Conservation (phyloP, 1,140 invertebrate species). For the Andricus grossulariae region DNA sequence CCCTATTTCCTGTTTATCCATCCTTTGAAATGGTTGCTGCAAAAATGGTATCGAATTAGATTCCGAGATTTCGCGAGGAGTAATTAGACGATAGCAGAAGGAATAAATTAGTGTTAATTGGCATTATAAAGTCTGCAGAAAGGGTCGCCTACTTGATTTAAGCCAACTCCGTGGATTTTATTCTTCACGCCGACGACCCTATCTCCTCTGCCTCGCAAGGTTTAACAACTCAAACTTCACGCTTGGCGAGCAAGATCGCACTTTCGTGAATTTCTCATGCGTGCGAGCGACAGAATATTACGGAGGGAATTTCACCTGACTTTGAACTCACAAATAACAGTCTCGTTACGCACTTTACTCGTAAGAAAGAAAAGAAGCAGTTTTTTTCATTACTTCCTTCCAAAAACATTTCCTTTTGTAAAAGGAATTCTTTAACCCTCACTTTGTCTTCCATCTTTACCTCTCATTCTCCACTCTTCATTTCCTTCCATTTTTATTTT, state of each 20-base stretch:
- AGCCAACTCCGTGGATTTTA: neutral
- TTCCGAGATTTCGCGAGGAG: conserved; percentile 9
- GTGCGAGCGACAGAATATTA: conserved; percentile 1
- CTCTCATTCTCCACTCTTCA: no score
- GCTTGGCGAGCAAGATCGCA: conserved; percentile 31
- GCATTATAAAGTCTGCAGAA: conserved; percentile 24
- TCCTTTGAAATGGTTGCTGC: neutral
- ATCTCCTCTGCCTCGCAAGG: conserved; percentile 21
- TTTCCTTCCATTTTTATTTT: no score
- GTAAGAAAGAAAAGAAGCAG: neutral
- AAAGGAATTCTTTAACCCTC: neutral
- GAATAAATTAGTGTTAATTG: conserved; percentile 30
- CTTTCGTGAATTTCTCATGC: conserved; percentile 29
- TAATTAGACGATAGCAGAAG: conserved; percentile 20
- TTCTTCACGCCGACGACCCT: conserved; percentile 8
- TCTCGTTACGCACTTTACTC: conserved; percentile 23
- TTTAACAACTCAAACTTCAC: conserved; percentile 31
- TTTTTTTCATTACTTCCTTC: conserved; percentile 16
- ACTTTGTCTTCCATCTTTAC: no score
- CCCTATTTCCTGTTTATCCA: neutral
- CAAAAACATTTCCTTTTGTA: conserved; percentile 13
- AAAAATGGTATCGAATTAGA: conserved; percentile 18
- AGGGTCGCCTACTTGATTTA: conserved; percentile 16
- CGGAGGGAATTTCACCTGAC: neutral
- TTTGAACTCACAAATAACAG: conserved; percentile 23